Evolutionary conservation across 2,888 invertebrate genomes (phyloP), one percentile per base, ranked within the genome.

Genomic region (Limnephilus rhombicus): DNA sequence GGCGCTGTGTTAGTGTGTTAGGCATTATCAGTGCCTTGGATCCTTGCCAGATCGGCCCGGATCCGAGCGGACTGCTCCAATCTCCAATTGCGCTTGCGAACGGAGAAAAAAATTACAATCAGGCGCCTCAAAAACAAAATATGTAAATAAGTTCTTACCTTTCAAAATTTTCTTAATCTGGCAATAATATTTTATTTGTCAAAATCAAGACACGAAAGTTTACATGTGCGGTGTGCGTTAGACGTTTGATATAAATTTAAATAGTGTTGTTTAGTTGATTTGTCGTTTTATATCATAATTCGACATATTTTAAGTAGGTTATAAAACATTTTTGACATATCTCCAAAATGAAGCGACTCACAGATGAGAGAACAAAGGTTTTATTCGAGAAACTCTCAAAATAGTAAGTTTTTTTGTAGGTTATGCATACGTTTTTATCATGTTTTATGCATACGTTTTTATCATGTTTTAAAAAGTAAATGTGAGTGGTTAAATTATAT

Each of bases 361-460:
- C 98, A 49, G 98, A 99, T 94, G 98, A 98, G 94, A 97, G 98
- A 95, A 98, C 98, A 0, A 98, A 98, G 95, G 96, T 98, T 92
- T 96, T 99, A 89, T 98, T 99, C 94, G 98, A 99, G 95, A 99
- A 99, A 95, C 95, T 99, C 93, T 97, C 98, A 0, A 99, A 99
- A 97, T 99, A 98, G 99, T 99, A 96, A 97, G 98, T 97, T 82
- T 83, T 92, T 80, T 68, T 68, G 24, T 86, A 49, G 37, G 83
- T 91, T 81, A 80, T 80, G 24, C 80, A 49, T 81, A 85, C 53
- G 12, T 41, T 53, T 88, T 88, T 29, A 88, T 37, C 31, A 24
- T 82, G 82, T 13, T 34, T 34, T 31, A 18, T n/a, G n/a, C n/a
- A n/a, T n/a, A n/a, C n/a, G n/a, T n/a, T n/a, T n/a, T n/a, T n/a